Evolutionary conservation across 2,888 invertebrate genomes (phyloP).

Genomic region (Spisula solida): DNA sequence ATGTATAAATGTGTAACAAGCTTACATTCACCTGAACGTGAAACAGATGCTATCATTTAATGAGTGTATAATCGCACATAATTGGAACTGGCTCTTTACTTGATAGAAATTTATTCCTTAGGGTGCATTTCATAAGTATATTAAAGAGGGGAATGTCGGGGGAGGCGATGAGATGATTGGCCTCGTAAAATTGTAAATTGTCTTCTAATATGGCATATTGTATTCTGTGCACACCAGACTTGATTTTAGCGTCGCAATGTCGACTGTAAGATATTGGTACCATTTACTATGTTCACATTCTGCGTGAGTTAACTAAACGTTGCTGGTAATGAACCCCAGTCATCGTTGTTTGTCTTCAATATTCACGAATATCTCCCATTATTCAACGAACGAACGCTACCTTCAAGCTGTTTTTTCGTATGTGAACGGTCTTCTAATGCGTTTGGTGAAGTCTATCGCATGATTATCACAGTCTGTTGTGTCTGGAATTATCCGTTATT

Average conservation of each 20-base stretch:
- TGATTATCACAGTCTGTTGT: not conserved
- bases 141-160: not conserved
- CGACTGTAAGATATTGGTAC: not conserved
- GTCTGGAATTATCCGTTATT: not conserved
- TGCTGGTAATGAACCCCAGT: not conserved
- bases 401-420: not conserved
- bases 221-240: not conserved
- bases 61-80: not conserved
- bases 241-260: not conserved
- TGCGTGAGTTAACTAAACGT: not conserved
- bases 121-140: not conserved
- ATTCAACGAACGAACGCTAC: not conserved
- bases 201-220: not conserved
- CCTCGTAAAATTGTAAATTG: not conserved
- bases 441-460: not conserved
- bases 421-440: not conserved
- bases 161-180: not conserved
- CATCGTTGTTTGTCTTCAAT: not conserved
- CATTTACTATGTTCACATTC: not conserved
- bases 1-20: not conserved
- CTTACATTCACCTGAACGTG: not conserved
- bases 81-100: not conserved
- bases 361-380: conserved; percentile 2
- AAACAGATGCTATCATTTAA: conserved; percentile 1
- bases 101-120: not conserved